A percentile compares a stretch with the other conserved stretches of the same genome.
phyloP scores from a whole-genome alignment of 2,113 vertebrate genomes.

The Sardina pilchardus region DNA sequence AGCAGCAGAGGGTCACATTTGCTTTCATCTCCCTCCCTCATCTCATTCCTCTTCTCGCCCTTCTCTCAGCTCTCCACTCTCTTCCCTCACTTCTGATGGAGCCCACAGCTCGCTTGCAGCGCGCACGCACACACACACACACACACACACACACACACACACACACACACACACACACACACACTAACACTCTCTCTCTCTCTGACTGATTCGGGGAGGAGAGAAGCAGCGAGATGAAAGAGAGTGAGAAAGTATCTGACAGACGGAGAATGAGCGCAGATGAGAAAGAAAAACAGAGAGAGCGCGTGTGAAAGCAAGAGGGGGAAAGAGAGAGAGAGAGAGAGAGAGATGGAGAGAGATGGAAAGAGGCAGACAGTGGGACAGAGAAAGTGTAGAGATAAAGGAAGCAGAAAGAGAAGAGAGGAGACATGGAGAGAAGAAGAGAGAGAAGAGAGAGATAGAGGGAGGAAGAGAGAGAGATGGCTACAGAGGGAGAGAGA shows the following conservation, averaged over 20 bases:
- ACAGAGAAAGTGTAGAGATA: not conserved
- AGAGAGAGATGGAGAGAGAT: not conserved
- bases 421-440: not conserved
- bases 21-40: not conserved
- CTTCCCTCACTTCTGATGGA: not conserved
- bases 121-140: not conserved
- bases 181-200: not conserved
- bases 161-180: slow-evolving; percentile 7
- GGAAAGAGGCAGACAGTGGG: not conserved
- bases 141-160: not conserved
- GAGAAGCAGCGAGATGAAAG: not conserved
- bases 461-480: not conserved
- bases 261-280: not conserved
- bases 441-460: not conserved
- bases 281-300: not conserved
- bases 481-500: not conserved
- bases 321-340: slow-evolving; percentile 20
- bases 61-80: not conserved
- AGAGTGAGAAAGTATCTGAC: slow-evolving; percentile 14
- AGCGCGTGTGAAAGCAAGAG: not conserved
- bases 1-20: not conserved
- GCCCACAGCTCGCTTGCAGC: not conserved
- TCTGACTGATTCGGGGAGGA: not conserved
- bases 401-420: not conserved
- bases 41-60: not conserved